A percentile compares a stretch with the other conserved stretches of the same genome.
phyloP scores from a whole-genome alignment of 1,140 invertebrate species.

The Euglossa dilemma region DNA sequence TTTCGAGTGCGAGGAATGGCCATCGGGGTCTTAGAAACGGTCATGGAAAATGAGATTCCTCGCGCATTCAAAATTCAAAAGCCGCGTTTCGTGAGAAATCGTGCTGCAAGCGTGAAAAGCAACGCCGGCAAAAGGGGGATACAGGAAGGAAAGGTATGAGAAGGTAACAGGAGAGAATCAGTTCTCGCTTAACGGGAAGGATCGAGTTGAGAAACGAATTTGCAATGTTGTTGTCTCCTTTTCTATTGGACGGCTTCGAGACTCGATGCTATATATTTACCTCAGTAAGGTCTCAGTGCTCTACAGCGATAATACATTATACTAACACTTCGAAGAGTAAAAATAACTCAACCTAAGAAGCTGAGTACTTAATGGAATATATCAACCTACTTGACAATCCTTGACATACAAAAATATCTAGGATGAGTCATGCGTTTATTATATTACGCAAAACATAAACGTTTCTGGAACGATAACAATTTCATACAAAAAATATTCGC shows the following conservation, averaged over 20 bases:
- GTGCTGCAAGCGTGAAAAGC: background rate
- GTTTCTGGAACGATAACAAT: no score
- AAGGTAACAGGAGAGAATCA: constrained; percentile 49
- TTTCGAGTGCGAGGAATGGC: constrained; percentile 15
- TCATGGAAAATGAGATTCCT: constrained; percentile 59
- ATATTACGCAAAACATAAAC: no score
- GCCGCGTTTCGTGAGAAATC: background rate
- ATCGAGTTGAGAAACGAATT: constrained; percentile 18
- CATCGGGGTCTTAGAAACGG: constrained; percentile 12
- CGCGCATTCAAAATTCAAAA: constrained; percentile 61
- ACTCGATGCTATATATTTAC: no score
- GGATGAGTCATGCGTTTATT: no score
- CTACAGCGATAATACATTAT: no score
- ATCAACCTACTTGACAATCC: no score
- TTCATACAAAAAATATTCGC: no score
- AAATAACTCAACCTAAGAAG: no score
- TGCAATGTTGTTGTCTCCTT: background rate
- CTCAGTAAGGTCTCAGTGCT: no score
- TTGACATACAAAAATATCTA: no score
- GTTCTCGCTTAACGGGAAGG: constrained; percentile 42
- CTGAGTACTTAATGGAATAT: no score
- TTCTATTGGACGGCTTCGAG: background rate
- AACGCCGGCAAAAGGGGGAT: background rate
- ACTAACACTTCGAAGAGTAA: no score
- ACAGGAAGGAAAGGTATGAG: background rate